Evolutionary conservation across 2,888 invertebrate species (phyloP).

Genomic region (Heliconius charithonia): DNA sequence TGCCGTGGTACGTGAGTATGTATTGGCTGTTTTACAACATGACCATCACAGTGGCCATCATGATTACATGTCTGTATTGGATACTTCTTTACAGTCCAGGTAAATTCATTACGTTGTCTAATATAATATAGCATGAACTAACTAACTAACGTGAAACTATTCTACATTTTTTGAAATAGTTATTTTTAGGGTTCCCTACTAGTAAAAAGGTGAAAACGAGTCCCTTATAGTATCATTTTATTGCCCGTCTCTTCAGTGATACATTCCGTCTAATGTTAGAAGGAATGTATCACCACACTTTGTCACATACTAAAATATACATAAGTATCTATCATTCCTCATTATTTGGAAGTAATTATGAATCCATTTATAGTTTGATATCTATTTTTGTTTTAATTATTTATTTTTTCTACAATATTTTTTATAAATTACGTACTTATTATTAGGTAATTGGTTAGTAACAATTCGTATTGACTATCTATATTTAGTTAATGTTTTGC

Average conservation of each 20-base stretch:
- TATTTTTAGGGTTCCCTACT: neutral
- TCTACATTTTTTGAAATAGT: neutral
- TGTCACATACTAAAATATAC: no score
- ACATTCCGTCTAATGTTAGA: no score
- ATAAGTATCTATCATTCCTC: no score
- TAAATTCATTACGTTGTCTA: slow-evolving; percentile 47
- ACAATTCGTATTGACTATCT: neutral
- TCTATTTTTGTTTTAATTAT: neutral
- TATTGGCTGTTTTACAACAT: slow-evolving; percentile 76
- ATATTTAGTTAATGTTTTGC: neutral
- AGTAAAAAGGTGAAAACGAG: no score
- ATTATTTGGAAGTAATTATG: no score
- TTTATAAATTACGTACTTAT: neutral
- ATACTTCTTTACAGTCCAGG: slow-evolving; percentile 70
- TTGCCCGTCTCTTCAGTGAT: no score
- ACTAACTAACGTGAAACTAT: neutral
- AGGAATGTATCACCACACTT: no score
- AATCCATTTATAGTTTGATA: neutral
- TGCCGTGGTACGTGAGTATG: slow-evolving; percentile 72
- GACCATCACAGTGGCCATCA: slow-evolving; percentile 61
- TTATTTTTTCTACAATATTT: neutral
- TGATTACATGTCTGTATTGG: slow-evolving; percentile 78
- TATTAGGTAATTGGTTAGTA: neutral
- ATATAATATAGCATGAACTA: neutral
- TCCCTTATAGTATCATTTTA: no score